These are phyloP conservation scores for Scrobipalpa atriplicella DNA, from an alignment of 2,888 invertebrate species.

Conservation along the genomic window DNA sequence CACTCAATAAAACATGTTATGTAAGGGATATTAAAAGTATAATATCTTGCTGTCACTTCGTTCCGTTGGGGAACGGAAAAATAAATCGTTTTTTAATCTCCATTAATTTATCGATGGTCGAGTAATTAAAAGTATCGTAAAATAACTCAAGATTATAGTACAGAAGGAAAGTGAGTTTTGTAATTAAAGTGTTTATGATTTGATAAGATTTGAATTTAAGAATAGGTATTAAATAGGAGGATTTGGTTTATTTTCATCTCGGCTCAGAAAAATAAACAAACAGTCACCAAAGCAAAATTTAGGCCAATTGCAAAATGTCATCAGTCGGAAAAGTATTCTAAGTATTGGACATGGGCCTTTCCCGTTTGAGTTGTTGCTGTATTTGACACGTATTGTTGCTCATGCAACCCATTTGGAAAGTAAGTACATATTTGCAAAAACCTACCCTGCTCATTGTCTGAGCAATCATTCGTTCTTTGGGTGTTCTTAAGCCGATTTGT, in stretches of 20 bases:
- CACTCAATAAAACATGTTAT: background rate
- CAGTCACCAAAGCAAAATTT: too few relatives aligned
- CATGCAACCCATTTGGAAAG: too few relatives aligned
- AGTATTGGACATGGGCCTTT: too few relatives aligned
- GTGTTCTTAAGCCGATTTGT: too few relatives aligned
- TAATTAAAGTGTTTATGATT: background rate
- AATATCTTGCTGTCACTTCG: background rate
- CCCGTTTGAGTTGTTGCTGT: too few relatives aligned
- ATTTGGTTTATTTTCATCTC: background rate
- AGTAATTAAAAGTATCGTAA: constrained; percentile 7
- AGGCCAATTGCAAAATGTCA: too few relatives aligned
- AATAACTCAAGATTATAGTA: background rate
- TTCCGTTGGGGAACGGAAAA: constrained; percentile 1
- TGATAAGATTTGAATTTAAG: background rate
- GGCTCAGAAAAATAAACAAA: too few relatives aligned
- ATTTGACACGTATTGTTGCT: too few relatives aligned
- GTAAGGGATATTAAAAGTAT: background rate
- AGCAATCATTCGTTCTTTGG: too few relatives aligned
- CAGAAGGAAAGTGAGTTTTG: constrained; percentile 11
- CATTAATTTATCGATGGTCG: background rate
- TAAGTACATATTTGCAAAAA: too few relatives aligned
- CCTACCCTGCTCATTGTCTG: too few relatives aligned
- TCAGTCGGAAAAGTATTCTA: too few relatives aligned
- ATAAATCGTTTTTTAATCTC: constrained; percentile 7
- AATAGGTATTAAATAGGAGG: background rate